Base-by-base conservation (phyloP, 1,140 invertebrate species). In the Pseudachorutes palmiensis region DNA sequence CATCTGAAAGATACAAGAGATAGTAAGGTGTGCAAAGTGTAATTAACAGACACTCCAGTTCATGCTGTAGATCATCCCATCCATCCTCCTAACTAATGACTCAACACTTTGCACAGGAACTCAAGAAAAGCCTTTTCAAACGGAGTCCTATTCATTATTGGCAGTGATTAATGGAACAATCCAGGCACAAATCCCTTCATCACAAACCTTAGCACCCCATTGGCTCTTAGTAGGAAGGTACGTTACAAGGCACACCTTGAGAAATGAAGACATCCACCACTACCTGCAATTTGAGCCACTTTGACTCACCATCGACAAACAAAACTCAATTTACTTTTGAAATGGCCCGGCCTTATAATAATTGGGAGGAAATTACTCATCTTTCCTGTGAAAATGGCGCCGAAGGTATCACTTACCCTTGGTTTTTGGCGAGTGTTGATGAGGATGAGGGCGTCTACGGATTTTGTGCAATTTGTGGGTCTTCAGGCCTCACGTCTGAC, bases 401-500 rank as follows among this genome's bases (percentile, higher is more conserved):
- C 36, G 19, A 45, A 45, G 19, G 36, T 45, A 45, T 19, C 36
- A 45, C 36, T 45, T 45, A 45, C 36, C 36, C 9, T 45, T 45
- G 19, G 36, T 45, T 45, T 45, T 12, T 12, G 36, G 36, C 36
- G 36, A 55, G 51, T 14, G 24, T 19, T 14, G 24, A 55, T 5
- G 24, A 5, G 24, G 12, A 55, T 14, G 24, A 55, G 24, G 3
- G 51, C 5, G 12, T 24, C 24, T 55, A 55, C 5, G 51, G 51
- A 55, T 55, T 55, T 26, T 55, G 51, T 9, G 51, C 51, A 29
- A 73, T 73, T 63, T 64, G 72, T 51, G 85, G 85, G 75, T 91
- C 88, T 76, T 92, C 90, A 67, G 89, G 86, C 65, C 95, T 83
- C 75, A 94, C 92, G 78, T 99, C 96, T 3, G 94, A 97, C 81